A percentile compares a stretch with the other conserved stretches of the same genome.
Evolutionary conservation across 1,140 invertebrate genomes (phyloP).

Genomic region (Coenobita brevimanus): DNA sequence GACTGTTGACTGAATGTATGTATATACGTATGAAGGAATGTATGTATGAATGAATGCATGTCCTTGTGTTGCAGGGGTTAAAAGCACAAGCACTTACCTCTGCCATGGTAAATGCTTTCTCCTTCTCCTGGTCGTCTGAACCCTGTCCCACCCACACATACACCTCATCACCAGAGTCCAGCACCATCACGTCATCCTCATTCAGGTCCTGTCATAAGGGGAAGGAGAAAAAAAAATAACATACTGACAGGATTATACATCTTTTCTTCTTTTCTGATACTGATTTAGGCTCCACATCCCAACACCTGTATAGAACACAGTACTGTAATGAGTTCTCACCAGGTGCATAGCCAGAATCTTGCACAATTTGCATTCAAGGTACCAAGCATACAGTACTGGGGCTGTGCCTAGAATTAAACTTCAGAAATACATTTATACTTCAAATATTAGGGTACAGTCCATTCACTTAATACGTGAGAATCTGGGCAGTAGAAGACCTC

Average conservation of each 20-base stretch:
- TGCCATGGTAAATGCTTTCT: constrained; percentile 77
- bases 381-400: no score
- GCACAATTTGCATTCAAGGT: no score
- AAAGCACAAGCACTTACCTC: constrained; percentile 74
- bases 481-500: no score
- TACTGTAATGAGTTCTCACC: no score
- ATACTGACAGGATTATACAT: not conserved
- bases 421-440: no score
- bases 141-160: constrained; percentile 85
- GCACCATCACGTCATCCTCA: constrained; percentile 83
- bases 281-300: no score
- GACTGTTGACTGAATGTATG: not conserved
- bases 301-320: no score
- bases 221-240: not conserved
- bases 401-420: no score
- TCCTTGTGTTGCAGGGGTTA: not conserved
- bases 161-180: constrained; percentile 83
- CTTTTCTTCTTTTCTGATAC: no score
- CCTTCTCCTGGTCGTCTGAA: constrained; percentile 81
- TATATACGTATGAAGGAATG: not conserved
- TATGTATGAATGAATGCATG: not conserved
- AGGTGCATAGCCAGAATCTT: no score
- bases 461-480: no score
- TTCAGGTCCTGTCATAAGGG: constrained; percentile 79
- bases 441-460: no score